These are phyloP conservation scores for Holotrichia oblita DNA, from an alignment of 1,140 invertebrate genomes.

Conservation along the genomic window DNA sequence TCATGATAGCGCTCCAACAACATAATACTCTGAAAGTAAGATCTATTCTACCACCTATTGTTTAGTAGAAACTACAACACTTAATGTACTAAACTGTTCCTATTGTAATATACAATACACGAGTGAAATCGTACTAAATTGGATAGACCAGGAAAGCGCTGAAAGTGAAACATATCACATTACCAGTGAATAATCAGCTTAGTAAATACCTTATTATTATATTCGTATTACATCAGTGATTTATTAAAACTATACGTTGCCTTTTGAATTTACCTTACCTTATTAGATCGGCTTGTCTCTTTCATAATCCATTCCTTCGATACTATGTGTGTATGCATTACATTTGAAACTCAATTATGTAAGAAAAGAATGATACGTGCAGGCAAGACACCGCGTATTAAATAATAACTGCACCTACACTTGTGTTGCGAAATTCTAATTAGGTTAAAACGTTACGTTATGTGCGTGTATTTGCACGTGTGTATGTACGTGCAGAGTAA, in stretches of 20 bases:
- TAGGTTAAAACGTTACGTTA: conserved; percentile 19
- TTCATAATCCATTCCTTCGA: neutral
- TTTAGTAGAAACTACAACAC: no score
- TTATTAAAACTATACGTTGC: neutral
- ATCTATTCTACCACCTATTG: no score
- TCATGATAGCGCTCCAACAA: no score
- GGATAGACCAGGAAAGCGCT: neutral
- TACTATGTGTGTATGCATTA: conserved; percentile 2
- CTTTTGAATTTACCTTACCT: neutral
- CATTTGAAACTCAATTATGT: conserved; percentile 34
- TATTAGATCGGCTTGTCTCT: neutral
- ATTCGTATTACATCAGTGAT: neutral
- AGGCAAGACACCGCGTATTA: conserved; percentile 4
- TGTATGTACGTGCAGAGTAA: neutral
- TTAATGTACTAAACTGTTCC: no score
- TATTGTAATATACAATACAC: no score
- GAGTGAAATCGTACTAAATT: no score
- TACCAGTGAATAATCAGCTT: neutral
- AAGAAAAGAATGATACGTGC: conserved; percentile 18
- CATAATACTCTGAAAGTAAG: no score
- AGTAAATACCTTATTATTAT: neutral
- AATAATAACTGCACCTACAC: conserved; percentile 36
- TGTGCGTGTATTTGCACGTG: neutral
- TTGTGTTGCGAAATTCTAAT: conserved; percentile 28
- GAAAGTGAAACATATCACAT: neutral